phyloP scores from a whole-genome alignment of 2,888 invertebrate genomes.

The Sthenelais limicola region DNA sequence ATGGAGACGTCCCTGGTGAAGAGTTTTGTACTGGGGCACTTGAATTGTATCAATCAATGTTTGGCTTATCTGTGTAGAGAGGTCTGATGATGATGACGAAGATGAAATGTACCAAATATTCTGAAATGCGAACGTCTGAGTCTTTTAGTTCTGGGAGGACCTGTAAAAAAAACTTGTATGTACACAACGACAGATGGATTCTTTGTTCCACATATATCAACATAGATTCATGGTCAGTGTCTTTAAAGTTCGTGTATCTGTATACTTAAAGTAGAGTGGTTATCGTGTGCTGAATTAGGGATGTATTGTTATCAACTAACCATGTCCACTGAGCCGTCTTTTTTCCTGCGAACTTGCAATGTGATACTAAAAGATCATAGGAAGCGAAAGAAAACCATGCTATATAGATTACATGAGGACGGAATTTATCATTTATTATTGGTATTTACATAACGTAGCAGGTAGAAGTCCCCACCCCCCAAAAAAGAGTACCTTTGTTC shows the following conservation, averaged over 20 bases:
- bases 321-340: conserved; percentile 16
- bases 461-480: background rate
- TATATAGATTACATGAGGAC: conserved; percentile 16
- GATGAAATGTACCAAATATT: too few relatives aligned
- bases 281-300: conserved; percentile 14
- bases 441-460: conserved; percentile 21
- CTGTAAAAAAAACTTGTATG: conserved; percentile 13
- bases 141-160: too few relatives aligned
- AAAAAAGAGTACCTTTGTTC: background rate
- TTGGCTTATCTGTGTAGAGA: too few relatives aligned
- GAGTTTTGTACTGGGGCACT: too few relatives aligned
- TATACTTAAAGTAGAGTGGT: conserved; percentile 18
- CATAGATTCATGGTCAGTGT: conserved; percentile 16
- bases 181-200: conserved; percentile 23
- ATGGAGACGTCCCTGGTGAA: too few relatives aligned
- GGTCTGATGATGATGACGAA: too few relatives aligned
- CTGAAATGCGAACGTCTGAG: too few relatives aligned
- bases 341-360: conserved; percentile 21
- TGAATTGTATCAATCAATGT: too few relatives aligned
- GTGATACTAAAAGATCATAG: conserved; percentile 28
- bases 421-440: background rate
- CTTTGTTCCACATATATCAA: conserved; percentile 16
- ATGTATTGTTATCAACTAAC: conserved; percentile 11
- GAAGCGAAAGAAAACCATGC: background rate
- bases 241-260: conserved; percentile 4